Evolutionary conservation across 2,797 vertebrate species (phyloP).

Genomic region (Catostomus latipinnis): DNA sequence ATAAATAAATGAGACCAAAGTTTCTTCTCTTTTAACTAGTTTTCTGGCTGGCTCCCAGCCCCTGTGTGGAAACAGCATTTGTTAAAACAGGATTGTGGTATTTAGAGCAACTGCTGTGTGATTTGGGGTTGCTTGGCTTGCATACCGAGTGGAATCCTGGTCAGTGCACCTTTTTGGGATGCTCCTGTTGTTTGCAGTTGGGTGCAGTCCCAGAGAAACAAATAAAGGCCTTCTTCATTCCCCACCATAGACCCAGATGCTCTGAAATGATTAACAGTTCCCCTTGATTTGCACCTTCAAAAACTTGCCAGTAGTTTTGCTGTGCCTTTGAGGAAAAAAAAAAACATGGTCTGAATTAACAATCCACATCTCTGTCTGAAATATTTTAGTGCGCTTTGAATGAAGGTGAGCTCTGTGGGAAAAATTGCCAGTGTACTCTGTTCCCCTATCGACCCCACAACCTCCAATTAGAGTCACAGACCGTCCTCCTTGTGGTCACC

Average conservation of each 20-base stretch:
- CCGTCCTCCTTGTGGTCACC: conserved; percentile 69
- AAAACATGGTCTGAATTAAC: conserved; percentile 71
- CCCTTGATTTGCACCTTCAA: conserved; percentile 67
- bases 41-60: background rate
- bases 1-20: conserved; percentile 12
- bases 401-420: conserved; percentile 57
- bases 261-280: conserved; percentile 63
- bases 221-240: conserved; percentile 68
- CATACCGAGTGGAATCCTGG: conserved; percentile 17
- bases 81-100: conserved; percentile 1
- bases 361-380: conserved; percentile 76
- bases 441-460: conserved; percentile 60
- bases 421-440: conserved; percentile 55
- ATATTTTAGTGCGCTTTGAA: conserved; percentile 74
- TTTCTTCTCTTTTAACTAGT: background rate
- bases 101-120: conserved; percentile 2
- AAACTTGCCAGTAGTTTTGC: conserved; percentile 68
- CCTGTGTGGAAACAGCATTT: conserved; percentile 21
- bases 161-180: conserved; percentile 53
- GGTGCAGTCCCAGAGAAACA: conserved; percentile 58
- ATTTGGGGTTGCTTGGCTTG: conserved; percentile 22
- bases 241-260: conserved; percentile 53
- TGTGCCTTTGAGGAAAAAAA: conserved; percentile 53
- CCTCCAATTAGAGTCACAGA: conserved; percentile 74
- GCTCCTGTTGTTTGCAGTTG: conserved; percentile 60